phyloP scores from a whole-genome alignment of 2,888 invertebrate genomes.

The Leptinotarsa peninsularis region DNA sequence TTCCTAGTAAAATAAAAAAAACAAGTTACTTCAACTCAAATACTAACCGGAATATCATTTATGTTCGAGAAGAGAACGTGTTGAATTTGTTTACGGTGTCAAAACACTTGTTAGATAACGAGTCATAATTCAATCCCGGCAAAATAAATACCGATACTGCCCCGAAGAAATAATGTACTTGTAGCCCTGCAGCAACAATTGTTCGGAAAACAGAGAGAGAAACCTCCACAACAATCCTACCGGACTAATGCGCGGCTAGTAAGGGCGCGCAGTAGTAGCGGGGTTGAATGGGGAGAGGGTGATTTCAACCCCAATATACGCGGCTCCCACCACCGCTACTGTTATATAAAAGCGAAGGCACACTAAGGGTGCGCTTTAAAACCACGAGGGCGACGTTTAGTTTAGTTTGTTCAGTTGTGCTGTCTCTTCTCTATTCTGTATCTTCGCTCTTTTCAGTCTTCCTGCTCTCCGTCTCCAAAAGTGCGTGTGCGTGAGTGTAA shows the following conservation, averaged over 20 bases:
- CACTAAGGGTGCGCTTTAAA: constrained; percentile 67
- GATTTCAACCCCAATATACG: constrained; percentile 50
- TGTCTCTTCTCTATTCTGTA: constrained; percentile 65
- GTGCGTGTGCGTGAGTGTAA: constrained; percentile 44
- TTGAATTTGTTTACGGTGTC: too few species aligned
- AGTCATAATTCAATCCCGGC: too few species aligned
- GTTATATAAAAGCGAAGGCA: constrained; percentile 68
- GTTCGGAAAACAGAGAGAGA: constrained; percentile 15
- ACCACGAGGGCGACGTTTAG: constrained; percentile 72
- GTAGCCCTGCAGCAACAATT: constrained; percentile 17
- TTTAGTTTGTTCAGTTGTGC: constrained; percentile 66
- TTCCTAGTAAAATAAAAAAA: too few species aligned
- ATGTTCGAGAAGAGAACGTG: too few species aligned
- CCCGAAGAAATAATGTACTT: constrained; percentile 13
- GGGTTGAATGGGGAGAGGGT: constrained; percentile 44
- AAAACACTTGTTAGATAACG: too few species aligned
- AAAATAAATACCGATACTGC: constrained; percentile 9
- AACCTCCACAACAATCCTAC: constrained; percentile 28
- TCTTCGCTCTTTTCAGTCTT: constrained; percentile 46
- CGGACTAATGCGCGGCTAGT: constrained; percentile 50
- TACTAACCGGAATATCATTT: too few species aligned
- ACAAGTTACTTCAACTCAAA: too few species aligned
- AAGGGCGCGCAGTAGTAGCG: constrained; percentile 44
- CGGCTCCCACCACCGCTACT: constrained; percentile 48
- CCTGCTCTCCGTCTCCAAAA: constrained; percentile 49